A percentile compares a stretch with the other conserved stretches of the same genome.
Evolutionary conservation across 2,797 vertebrate genomes (phyloP).

Genomic region (Cyclura pinguis): DNA sequence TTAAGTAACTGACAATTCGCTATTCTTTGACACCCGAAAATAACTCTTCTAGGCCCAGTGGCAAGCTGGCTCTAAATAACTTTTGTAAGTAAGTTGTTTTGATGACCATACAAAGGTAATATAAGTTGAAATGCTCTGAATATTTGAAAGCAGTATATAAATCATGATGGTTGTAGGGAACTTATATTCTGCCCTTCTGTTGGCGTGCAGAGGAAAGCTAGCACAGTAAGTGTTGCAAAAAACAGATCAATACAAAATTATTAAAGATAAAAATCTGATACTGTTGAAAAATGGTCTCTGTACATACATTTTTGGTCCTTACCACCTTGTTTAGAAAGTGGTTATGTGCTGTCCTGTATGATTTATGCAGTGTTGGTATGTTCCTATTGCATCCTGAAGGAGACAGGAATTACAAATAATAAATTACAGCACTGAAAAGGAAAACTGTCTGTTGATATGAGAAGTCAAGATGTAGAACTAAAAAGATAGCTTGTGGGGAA

Average conservation of each 20-base stretch:
- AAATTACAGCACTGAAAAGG: conserved; percentile 58
- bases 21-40: not conserved
- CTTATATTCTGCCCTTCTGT: not conserved
- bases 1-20: not conserved
- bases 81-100: not conserved
- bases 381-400: conserved; percentile 64
- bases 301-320: conserved; percentile 42
- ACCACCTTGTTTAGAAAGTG: conserved; percentile 70
- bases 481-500: conserved; percentile 47
- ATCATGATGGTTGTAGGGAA: not conserved
- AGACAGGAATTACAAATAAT: conserved; percentile 65
- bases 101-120: not conserved
- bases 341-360: conserved; percentile 69
- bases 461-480: conserved; percentile 57
- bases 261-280: not conserved
- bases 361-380: conserved; percentile 68
- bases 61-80: not conserved
- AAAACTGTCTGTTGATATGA: conserved; percentile 48
- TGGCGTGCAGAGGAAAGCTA: not conserved
- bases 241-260: conserved; percentile 2
- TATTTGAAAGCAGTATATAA: not conserved
- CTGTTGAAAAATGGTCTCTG: conserved; percentile 62
- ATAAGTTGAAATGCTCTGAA: not conserved
- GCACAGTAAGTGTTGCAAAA: not conserved
- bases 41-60: not conserved